A percentile compares a stretch with the other conserved stretches of the same genome.
phyloP scores from a whole-genome alignment of 2,888 invertebrate species.

The Atherix ibis region DNA sequence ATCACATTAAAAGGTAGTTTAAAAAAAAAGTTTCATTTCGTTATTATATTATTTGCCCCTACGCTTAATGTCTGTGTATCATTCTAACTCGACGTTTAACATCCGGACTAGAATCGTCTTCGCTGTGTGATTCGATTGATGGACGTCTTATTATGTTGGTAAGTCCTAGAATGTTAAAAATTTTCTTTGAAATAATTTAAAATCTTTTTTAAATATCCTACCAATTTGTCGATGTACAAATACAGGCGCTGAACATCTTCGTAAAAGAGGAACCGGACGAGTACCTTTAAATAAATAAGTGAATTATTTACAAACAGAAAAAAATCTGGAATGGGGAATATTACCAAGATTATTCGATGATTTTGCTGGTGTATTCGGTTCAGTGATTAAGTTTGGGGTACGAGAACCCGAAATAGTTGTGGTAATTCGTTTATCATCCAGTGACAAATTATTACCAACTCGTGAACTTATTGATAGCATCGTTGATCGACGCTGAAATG shows the following conservation, averaged over 20 bases:
- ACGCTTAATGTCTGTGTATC: constrained; percentile 25
- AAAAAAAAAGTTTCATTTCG: not conserved
- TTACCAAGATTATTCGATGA: constrained; percentile 9
- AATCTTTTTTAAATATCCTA: constrained; percentile 3
- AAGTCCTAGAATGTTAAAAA: constrained; percentile 5
- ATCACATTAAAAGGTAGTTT: not conserved
- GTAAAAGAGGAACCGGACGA: constrained; percentile 11
- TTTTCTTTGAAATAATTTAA: not conserved
- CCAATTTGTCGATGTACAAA: constrained; percentile 8
- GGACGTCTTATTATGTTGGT: constrained; percentile 7
- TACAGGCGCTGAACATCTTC: constrained; percentile 12
- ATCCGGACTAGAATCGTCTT: constrained; percentile 17
- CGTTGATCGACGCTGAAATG: constrained; percentile 7
- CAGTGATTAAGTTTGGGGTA: constrained; percentile 6
- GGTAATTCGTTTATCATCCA: constrained; percentile 7
- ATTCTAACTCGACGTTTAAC: constrained; percentile 26
- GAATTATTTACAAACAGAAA: not conserved
- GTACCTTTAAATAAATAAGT: constrained; percentile 7
- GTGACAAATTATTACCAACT: constrained; percentile 3
- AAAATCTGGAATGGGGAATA: too few relatives aligned
- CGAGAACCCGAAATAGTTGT: too few relatives aligned
- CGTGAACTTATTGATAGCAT: constrained; percentile 3
- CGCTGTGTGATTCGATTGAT: constrained; percentile 11
- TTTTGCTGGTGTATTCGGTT: constrained; percentile 11
- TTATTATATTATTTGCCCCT: too few relatives aligned